Evolutionary conservation across 2,888 invertebrate genomes (phyloP).

Genomic region (Ctenicera cuprea): DNA sequence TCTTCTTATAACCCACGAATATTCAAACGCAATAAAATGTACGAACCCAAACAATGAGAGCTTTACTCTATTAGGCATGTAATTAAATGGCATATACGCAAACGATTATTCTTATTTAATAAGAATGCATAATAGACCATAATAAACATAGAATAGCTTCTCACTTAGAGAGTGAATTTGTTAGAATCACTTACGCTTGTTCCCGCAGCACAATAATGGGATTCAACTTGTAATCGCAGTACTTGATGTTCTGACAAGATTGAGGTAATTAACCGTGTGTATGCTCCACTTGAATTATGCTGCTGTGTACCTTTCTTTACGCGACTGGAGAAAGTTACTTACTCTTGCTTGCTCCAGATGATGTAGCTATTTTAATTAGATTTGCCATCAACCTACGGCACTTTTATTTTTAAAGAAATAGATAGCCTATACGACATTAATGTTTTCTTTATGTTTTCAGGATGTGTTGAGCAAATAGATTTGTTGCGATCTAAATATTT

Average conservation of each 20-base stretch:
- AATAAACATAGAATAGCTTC: constrained; percentile 32
- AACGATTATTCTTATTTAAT: constrained; percentile 46
- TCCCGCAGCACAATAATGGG: constrained; percentile 45
- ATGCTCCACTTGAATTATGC: constrained; percentile 46
- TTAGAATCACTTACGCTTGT: constrained; percentile 43
- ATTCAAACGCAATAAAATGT: constrained; percentile 1
- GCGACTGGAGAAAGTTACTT: constrained; percentile 46
- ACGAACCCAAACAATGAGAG: constrained; percentile 26
- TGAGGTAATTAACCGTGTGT: constrained; percentile 49
- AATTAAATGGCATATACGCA: constrained; percentile 26
- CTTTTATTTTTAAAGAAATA: constrained; percentile 27
- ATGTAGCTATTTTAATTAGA: constrained; percentile 46
- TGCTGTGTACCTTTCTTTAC: constrained; percentile 45
- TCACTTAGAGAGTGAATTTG: constrained; percentile 41
- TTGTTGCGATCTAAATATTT: constrained; percentile 10
- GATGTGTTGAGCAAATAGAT: neutral
- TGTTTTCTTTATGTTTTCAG: neutral
- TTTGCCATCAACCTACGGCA: constrained; percentile 31
- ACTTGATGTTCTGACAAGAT: constrained; percentile 40
- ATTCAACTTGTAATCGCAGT: constrained; percentile 33
- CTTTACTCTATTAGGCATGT: constrained; percentile 4
- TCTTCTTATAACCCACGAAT: constrained; percentile 3
- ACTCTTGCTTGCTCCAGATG: constrained; percentile 46
- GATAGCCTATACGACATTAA: neutral
- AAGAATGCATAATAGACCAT: constrained; percentile 35